Conservation (phyloP, 2,888 invertebrate genomes). For the Parascotia fuliginaria region DNA sequence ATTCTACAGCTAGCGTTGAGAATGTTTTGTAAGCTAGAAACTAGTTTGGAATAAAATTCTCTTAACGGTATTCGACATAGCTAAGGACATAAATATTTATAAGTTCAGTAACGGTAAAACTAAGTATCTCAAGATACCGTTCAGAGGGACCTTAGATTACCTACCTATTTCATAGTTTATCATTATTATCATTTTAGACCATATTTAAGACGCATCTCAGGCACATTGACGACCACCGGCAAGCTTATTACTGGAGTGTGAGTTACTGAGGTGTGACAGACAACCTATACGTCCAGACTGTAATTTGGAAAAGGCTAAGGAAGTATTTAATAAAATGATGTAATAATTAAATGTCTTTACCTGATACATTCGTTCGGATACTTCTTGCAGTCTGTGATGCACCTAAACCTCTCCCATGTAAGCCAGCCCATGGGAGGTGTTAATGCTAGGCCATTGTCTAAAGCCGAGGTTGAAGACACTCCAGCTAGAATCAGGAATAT, state of each 20-base stretch:
- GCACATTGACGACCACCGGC: too few relatives aligned
- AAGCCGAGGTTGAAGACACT: slow-evolving; percentile 44
- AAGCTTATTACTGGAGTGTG: too few relatives aligned
- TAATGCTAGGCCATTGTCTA: slow-evolving; percentile 88
- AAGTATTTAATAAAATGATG: too few relatives aligned
- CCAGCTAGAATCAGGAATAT: slow-evolving; percentile 42
- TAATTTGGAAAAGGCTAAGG: too few relatives aligned
- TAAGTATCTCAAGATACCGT: too few relatives aligned
- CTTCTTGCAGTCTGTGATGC: slow-evolving; percentile 87
- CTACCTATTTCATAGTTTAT: too few relatives aligned
- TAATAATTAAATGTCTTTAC: too few relatives aligned
- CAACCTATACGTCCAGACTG: too few relatives aligned
- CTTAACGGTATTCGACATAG: background rate
- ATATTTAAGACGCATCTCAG: too few relatives aligned
- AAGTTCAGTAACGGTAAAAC: background rate
- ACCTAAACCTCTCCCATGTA: slow-evolving; percentile 89
- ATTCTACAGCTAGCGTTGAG: background rate
- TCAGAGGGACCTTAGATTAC: background rate
- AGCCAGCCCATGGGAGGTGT: slow-evolving; percentile 92
- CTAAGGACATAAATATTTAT: background rate
- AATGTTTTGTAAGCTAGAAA: background rate
- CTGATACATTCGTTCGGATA: slow-evolving; percentile 81
- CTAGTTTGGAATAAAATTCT: slow-evolving; percentile 4
- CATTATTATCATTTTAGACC: too few relatives aligned
- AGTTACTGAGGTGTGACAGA: too few relatives aligned